Percentiles rank a stretch among this genome's conserved stretches.
Conservation (phyloP, 2,888 invertebrate species). For the Uloborus plumipes region DNA sequence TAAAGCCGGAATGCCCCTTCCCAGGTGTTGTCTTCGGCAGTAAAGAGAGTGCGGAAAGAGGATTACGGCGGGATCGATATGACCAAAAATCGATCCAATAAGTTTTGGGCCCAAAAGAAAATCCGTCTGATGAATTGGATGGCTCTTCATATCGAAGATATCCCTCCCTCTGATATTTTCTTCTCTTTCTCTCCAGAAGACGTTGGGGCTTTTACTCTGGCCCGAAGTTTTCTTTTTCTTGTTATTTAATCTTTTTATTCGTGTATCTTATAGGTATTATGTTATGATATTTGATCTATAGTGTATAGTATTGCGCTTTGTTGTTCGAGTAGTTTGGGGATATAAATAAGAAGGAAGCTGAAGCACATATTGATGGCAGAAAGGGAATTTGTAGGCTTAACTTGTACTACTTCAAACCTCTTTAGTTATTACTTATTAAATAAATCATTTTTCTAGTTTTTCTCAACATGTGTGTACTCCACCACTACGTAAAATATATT, state of each 20-base stretch:
- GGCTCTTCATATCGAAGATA: constrained; percentile 24
- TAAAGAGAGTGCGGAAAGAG: constrained; percentile 13
- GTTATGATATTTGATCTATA: constrained; percentile 14
- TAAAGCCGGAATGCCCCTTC: constrained; percentile 8
- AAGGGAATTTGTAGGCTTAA: too few relatives aligned
- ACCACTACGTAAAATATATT: too few relatives aligned
- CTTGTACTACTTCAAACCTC: too few relatives aligned
- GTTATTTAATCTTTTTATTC: constrained; percentile 4
- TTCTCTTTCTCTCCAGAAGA: neutral
- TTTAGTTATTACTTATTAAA: too few relatives aligned
- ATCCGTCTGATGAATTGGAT: constrained; percentile 57
- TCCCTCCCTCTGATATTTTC: neutral
- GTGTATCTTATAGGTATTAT: constrained; percentile 5
- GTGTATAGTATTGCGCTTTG: neutral
- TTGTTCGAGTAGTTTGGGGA: neutral
- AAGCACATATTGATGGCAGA: too few relatives aligned
- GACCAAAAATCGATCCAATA: constrained; percentile 53
- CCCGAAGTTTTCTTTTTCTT: neutral
- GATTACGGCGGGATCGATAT: constrained; percentile 42
- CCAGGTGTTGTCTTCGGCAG: constrained; percentile 25
- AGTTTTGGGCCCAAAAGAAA: constrained; percentile 41
- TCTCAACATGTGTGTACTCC: too few relatives aligned
- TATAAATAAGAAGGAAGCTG: neutral
- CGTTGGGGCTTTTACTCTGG: neutral
- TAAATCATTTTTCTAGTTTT: too few relatives aligned